These are phyloP conservation scores for Entomobrya proxima DNA, from an alignment of 2,888 invertebrate genomes.

Conservation along the genomic window DNA sequence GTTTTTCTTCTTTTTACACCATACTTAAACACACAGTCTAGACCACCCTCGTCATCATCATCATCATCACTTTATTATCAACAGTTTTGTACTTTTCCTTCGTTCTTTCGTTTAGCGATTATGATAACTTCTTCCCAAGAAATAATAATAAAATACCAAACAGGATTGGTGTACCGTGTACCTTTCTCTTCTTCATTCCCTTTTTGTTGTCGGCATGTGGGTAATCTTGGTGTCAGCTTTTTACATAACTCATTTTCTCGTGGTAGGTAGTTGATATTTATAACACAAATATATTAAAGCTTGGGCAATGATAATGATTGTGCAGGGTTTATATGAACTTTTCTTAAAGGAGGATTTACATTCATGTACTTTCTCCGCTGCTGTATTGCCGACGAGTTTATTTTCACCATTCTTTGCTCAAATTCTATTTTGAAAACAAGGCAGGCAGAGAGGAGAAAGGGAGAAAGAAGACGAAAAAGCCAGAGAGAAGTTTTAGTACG, in stretches of 20 bases:
- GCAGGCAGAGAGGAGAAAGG: neutral
- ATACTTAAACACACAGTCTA: neutral
- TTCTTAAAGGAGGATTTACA: conserved; percentile 35
- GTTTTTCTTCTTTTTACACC: no score
- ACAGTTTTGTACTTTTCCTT: neutral
- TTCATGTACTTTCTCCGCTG: conserved; percentile 31
- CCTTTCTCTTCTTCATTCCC: conserved; percentile 24
- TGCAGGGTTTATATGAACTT: neutral
- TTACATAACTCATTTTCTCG: conserved; percentile 46
- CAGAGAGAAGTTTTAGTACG: conserved; percentile 13
- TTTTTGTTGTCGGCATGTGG: conserved; percentile 51
- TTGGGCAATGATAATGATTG: neutral
- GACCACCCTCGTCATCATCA: neutral
- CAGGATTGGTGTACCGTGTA: conserved; percentile 6
- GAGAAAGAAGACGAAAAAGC: neutral
- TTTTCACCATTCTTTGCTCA: neutral
- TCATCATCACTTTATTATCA: neutral
- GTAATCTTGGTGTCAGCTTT: conserved; percentile 57
- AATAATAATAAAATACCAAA: conserved; percentile 47
- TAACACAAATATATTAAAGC: neutral
- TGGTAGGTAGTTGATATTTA: neutral
- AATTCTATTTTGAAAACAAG: neutral
- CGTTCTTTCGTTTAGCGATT: neutral
- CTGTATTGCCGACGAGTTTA: neutral
- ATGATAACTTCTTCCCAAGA: conserved; percentile 13